Evolutionary conservation across 1,140 invertebrate genomes (phyloP).

Genomic region (Ruditapes philippinarum): DNA sequence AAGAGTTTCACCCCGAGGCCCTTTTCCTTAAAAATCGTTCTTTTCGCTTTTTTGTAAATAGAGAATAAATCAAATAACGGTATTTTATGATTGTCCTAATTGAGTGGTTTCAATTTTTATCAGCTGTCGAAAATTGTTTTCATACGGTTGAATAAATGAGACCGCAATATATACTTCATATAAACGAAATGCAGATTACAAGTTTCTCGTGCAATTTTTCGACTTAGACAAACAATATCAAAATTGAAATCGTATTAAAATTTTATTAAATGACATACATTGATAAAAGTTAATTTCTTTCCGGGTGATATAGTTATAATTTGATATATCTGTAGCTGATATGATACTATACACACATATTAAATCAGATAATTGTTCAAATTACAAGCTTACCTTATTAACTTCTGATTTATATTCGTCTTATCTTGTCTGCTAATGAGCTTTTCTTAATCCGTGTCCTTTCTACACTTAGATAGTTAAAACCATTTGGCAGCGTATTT

Average conservation of each 20-base stretch:
- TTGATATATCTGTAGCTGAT: not conserved
- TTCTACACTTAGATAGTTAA: constrained; percentile 34
- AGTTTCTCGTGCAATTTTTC: not conserved
- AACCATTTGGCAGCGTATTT: constrained; percentile 57
- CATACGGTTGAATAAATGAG: too few species aligned
- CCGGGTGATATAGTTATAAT: not conserved
- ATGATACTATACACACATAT: not conserved
- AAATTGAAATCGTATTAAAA: too few species aligned
- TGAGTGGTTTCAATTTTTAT: constrained; percentile 13
- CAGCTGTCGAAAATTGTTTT: constrained; percentile 6
- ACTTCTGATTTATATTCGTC: constrained; percentile 43
- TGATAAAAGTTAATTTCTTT: not conserved
- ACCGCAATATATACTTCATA: too few species aligned
- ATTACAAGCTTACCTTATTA: constrained; percentile 43
- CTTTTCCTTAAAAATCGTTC: not conserved
- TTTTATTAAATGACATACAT: too few species aligned
- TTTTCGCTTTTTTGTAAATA: not conserved
- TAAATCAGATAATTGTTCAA: constrained; percentile 38
- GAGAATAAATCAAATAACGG: constrained; percentile 5
- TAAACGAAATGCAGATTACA: too few species aligned
- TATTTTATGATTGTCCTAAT: not conserved
- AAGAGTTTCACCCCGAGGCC: not conserved
- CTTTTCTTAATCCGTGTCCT: constrained; percentile 54
- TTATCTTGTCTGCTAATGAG: constrained; percentile 50
- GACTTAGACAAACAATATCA: too few species aligned